Evolutionary conservation across 2,888 invertebrate genomes (phyloP), one percentile per base, ranked within the genome.

Genomic region (Mythimna impura): DNA sequence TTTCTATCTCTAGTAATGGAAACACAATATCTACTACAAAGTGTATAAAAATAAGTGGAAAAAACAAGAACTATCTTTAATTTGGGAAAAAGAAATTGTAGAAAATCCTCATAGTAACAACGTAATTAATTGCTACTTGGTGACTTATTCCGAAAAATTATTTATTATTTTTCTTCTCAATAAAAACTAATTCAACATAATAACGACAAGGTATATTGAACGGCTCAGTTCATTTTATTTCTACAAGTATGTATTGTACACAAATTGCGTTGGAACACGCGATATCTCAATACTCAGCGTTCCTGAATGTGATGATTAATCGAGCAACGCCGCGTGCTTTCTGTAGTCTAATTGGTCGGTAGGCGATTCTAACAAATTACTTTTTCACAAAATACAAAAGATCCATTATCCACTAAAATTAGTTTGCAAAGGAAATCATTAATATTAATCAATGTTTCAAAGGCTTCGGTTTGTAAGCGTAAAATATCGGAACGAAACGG

Each of bases 391-490:
- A 90, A 89, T 93, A 94, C 94, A 94, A 94, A 94, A 94, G 94
- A 91, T 91, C 95, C 94, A 95, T 95, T 95, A 95, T 94, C 92
- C 93, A 94, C 93, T 94, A 93, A 95, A 96, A 95, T 95, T 95
- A 94, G 94, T 92, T 94, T 89, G 89, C 90, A 83, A 89, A 90
- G 92, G 92, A 93, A 93, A 93, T 93, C 94, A 94, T 96, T 95
- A 94, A 95, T 96, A 93, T 94, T 94, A 94, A 95, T 95, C 94
- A 94, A 90, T 90, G 91, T 92, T 93, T 91, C 90, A 93, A 94
- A 93, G 93, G 91, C 89, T 91, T 81, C 71, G 67, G 70, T 81
- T 86, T 80, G 67, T 73, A 76, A 73, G 75, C 76, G 78, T 82
- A 70, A 79, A 86, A 86, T 85, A 80, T 85, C 36, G 75, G 69